These are phyloP conservation scores for Meandrusa payeni DNA, from an alignment of 2,888 invertebrate species.

Conservation along the genomic window DNA sequence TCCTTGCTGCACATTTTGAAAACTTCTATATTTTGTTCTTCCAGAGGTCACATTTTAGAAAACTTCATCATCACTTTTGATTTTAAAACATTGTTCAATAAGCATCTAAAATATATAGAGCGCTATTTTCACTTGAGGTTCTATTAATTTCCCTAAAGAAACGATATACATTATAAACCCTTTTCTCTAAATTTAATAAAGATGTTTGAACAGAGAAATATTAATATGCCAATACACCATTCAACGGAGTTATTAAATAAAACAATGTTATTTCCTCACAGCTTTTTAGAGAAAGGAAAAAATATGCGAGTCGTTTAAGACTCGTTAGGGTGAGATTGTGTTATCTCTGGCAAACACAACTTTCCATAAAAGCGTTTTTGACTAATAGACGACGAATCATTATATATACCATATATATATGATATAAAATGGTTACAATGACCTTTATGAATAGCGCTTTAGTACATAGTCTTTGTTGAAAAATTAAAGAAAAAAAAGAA, in stretches of 20 bases:
- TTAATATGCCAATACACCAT: too few species aligned
- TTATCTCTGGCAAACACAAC: constrained; percentile 14
- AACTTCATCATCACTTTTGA: constrained; percentile 29
- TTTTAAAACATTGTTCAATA: constrained; percentile 5
- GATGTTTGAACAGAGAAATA: too few species aligned
- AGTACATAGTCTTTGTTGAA: too few species aligned
- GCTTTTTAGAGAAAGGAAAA: constrained; percentile 7
- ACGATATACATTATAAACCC: too few species aligned
- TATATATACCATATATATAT: not conserved
- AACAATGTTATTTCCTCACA: not conserved
- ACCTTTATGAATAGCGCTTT: constrained; percentile 3
- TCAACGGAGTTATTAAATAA: not conserved
- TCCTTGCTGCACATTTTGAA: constrained; percentile 84
- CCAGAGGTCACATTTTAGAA: constrained; percentile 53
- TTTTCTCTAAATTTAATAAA: too few species aligned
- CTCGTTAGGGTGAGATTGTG: constrained; percentile 15
- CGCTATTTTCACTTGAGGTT: constrained; percentile 40
- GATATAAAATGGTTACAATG: constrained; percentile 12
- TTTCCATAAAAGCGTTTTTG: constrained; percentile 19
- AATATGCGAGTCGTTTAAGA: constrained; percentile 7
- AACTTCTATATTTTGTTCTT: constrained; percentile 34
- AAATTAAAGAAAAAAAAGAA: too few species aligned
- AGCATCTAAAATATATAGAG: constrained; percentile 7
- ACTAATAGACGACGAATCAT: constrained; percentile 5
- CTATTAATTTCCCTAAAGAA: too few species aligned